These are phyloP conservation scores for Plecturocebus donacophilus DNA, from an alignment of 2,113 vertebrate genomes.

Conservation along the genomic window DNA sequence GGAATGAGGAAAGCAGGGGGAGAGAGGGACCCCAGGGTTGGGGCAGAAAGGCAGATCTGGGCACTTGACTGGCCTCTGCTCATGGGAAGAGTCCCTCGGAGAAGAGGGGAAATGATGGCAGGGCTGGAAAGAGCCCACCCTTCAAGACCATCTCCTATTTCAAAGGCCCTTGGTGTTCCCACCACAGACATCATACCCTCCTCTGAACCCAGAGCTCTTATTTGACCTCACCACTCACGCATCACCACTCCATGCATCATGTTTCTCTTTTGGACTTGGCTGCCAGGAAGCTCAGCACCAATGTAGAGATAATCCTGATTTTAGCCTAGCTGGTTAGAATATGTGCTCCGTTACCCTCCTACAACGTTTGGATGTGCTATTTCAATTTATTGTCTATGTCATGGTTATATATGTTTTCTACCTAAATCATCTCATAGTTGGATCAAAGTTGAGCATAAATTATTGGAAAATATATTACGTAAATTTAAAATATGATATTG, in stretches of 20 bases:
- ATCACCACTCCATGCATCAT: no score
- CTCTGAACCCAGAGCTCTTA: neutral
- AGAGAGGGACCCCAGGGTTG: neutral
- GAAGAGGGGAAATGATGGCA: neutral
- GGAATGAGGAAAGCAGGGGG: fast-evolving
- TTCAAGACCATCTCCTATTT: neutral
- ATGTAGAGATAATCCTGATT: neutral
- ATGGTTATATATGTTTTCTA: neutral
- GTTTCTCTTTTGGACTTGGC: conserved; percentile 15
- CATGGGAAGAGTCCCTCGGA: neutral
- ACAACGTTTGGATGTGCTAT: neutral
- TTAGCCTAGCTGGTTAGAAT: neutral
- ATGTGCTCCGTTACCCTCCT: neutral
- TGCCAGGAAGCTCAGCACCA: conserved; percentile 24
- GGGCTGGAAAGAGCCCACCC: neutral
- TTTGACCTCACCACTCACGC: neutral
- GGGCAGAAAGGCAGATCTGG: neutral
- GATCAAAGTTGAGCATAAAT: neutral
- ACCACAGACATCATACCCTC: no score
- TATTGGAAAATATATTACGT: neutral
- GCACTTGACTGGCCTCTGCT: neutral
- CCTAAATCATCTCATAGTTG: neutral
- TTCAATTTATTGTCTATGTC: neutral
- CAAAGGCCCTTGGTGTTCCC: neutral
- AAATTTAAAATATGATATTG: neutral